phyloP scores from a whole-genome alignment of 2,113 vertebrate genomes.

The Ondatra zibethicus region DNA sequence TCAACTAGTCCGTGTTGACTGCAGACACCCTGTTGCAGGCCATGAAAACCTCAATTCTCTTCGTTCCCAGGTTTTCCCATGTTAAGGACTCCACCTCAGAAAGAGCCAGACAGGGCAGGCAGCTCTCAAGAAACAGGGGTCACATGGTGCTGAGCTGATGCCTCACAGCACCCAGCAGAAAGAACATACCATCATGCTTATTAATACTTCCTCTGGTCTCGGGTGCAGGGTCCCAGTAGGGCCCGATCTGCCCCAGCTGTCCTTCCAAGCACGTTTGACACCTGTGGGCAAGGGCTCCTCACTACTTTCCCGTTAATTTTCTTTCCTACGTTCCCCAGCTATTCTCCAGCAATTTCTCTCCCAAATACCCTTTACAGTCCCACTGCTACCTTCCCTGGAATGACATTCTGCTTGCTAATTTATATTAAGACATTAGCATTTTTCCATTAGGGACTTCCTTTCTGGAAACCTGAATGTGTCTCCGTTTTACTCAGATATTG shows the following conservation, averaged over 20 bases:
- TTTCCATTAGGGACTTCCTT: neutral
- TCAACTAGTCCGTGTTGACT: neutral
- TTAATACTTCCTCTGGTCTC: neutral
- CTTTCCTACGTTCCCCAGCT: neutral
- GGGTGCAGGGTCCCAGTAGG: neutral
- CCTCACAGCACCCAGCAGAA: neutral
- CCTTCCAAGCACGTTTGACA: neutral
- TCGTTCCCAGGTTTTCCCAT: neutral
- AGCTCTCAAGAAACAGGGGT: neutral
- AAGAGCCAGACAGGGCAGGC: neutral
- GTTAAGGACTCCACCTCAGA: neutral
- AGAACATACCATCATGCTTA: neutral
- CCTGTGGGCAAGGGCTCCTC: neutral
- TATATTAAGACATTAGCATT: neutral
- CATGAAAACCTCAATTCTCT: no score
- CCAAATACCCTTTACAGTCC: neutral
- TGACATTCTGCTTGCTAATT: neutral
- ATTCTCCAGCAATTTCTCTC: neutral
- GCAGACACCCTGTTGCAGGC: neutral
- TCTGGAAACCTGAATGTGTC: neutral
- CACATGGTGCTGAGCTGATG: neutral
- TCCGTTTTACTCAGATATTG: neutral
- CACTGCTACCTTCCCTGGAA: neutral
- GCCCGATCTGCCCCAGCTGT: neutral
- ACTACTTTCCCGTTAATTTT: neutral